Evolutionary conservation across 2,888 invertebrate genomes (phyloP).

Genomic region (Cryptus armator): DNA sequence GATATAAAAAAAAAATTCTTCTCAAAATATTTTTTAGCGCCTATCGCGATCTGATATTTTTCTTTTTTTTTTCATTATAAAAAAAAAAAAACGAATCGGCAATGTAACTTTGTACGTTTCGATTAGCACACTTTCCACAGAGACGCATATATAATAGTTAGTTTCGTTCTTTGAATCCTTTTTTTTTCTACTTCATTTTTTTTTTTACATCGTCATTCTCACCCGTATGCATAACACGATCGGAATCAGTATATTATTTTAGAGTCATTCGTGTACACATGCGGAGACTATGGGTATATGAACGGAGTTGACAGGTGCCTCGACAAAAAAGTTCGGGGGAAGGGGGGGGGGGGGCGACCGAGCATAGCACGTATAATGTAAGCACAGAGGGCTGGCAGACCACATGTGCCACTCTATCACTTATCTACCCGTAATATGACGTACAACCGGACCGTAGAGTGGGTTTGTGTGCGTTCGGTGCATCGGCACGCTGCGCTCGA

Average conservation of each 20-base stretch:
- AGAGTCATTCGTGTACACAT: conserved; percentile 78
- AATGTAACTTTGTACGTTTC: neutral
- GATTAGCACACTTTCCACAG: conserved; percentile 43
- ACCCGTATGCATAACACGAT: conserved; percentile 80
- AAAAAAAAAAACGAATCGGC: neutral
- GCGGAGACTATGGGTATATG: conserved; percentile 78
- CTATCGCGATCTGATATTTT: no score
- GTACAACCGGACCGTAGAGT: conserved; percentile 74
- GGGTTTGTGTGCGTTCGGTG: conserved; percentile 55
- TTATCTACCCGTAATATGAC: conserved; percentile 81
- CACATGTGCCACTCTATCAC: conserved; percentile 84
- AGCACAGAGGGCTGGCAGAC: conserved; percentile 83
- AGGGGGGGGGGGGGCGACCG: conserved; percentile 62
- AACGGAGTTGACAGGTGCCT: conserved; percentile 84
- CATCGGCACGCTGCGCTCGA: conserved; percentile 51
- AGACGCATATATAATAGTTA: conserved; percentile 10
- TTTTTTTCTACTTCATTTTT: conserved; percentile 56
- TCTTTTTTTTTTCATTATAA: neutral
- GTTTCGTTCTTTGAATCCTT: conserved; percentile 50
- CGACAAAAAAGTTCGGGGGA: conserved; percentile 77
- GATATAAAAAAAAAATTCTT: no score
- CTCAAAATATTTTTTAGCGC: no score
- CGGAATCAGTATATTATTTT: conserved; percentile 82
- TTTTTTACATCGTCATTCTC: conserved; percentile 74
- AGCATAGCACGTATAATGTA: conserved; percentile 80